Evolutionary conservation across 2,797 vertebrate species (phyloP).

Genomic region (Hoplostethus mediterraneus): DNA sequence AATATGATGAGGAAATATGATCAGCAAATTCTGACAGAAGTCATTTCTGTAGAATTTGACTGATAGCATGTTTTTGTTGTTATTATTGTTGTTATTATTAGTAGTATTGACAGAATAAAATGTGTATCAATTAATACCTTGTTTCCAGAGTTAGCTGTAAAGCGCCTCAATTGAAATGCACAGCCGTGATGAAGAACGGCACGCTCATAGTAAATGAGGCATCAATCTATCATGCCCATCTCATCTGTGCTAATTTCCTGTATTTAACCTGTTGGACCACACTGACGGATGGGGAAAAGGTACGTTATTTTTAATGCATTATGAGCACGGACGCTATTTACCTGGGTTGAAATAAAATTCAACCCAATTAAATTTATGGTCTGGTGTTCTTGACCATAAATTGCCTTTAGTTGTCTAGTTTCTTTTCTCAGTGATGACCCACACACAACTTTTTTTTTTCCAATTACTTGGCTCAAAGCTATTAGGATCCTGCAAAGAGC

Average conservation of each 20-base stretch:
- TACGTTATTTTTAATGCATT: conserved; percentile 43
- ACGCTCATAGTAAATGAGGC: conserved; percentile 31
- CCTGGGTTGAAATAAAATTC: conserved; percentile 9
- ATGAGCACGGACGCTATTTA: conserved; percentile 27
- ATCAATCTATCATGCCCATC: conserved; percentile 47
- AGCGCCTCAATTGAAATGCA: conserved; percentile 50
- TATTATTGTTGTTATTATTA: no score
- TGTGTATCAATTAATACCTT: conserved; percentile 7
- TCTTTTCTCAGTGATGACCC: conserved; percentile 44
- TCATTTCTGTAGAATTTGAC: no score
- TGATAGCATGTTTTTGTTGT: no score
- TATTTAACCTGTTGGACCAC: conserved; percentile 41
- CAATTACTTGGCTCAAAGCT: conserved; percentile 65
- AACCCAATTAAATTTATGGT: no score
- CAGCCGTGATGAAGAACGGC: conserved; percentile 49
- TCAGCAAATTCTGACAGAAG: background rate
- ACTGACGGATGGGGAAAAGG: conserved; percentile 36
- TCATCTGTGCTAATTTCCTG: conserved; percentile 37
- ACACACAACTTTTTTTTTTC: conserved; percentile 52
- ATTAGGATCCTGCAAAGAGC: conserved; percentile 47
- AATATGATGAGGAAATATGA: conserved; percentile 12
- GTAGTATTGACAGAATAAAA: background rate
- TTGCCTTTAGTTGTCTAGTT: conserved; percentile 36
- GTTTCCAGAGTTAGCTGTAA: conserved; percentile 1
- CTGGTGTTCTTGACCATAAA: conserved; percentile 3